Evolutionary conservation across 2,888 invertebrate genomes (phyloP).

Genomic region (Therioaphis trifolii): DNA sequence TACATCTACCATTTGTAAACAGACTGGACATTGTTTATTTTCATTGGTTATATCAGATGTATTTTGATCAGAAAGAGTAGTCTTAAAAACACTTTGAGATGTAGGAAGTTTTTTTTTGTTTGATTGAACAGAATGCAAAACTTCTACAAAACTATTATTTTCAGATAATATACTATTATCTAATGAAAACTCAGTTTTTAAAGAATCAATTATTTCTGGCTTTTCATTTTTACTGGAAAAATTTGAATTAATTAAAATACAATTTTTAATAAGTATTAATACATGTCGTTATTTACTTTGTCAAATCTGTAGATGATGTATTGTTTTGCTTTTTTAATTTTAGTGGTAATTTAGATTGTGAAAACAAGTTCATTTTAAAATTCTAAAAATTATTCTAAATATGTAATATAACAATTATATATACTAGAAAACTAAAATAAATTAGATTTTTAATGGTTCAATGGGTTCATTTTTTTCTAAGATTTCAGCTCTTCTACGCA

Average conservation of each 20-base stretch:
- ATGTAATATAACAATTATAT: constrained; percentile 4
- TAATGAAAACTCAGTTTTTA: neutral
- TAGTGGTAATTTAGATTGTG: constrained; percentile 57
- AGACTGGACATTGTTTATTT: constrained; percentile 64
- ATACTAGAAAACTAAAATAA: constrained; percentile 1
- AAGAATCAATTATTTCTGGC: neutral
- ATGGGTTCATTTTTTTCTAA: constrained; percentile 9
- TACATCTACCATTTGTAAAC: constrained; percentile 54
- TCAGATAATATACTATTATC: constrained; percentile 37
- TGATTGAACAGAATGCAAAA: constrained; percentile 33
- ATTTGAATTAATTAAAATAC: neutral
- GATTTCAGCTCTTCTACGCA: constrained; percentile 29
- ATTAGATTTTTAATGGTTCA: constrained; percentile 35
- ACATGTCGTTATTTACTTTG: constrained; percentile 42
- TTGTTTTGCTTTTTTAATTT: constrained; percentile 45
- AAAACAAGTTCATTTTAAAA: constrained; percentile 52
- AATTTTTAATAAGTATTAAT: neutral
- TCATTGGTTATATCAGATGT: neutral
- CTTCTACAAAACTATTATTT: constrained; percentile 58
- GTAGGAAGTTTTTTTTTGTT: neutral
- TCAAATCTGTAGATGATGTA: neutral
- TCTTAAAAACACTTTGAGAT: constrained; percentile 46
- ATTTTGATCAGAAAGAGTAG: constrained; percentile 1
- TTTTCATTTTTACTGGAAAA: constrained; percentile 36
- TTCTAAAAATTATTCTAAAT: neutral